Conservation (phyloP, 2,888 invertebrate genomes). For the Netelia virgata region DNA sequence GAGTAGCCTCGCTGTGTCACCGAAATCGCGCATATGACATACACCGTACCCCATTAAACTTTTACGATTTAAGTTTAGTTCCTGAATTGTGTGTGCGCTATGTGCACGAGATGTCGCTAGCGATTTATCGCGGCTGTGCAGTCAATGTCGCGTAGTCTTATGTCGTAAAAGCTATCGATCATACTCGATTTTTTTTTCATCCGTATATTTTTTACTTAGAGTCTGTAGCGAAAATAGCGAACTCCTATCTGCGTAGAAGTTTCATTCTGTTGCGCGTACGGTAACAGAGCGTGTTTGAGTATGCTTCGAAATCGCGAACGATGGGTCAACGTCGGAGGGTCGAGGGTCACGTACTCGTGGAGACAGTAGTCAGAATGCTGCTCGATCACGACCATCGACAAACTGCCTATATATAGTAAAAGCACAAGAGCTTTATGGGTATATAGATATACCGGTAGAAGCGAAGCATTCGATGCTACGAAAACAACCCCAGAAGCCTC, state of each 20-base stretch:
- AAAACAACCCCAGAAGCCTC: conserved; percentile 39
- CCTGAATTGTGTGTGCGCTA: conserved; percentile 30
- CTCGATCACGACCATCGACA: conserved; percentile 31
- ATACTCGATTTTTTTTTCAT: conserved; percentile 34
- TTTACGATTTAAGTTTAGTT: conserved; percentile 80
- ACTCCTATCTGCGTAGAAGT: conserved; percentile 19
- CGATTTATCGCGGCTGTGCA: conserved; percentile 56
- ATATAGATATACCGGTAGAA: conserved; percentile 21
- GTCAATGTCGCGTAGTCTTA: conserved; percentile 28
- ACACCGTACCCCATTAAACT: conserved; percentile 76
- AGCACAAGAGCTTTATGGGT: conserved; percentile 17
- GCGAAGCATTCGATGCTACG: conserved; percentile 38
- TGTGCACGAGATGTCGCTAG: conserved; percentile 48
- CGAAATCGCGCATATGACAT: conserved; percentile 24
- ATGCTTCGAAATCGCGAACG: conserved; percentile 17
- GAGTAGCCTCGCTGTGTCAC: conserved; percentile 33
- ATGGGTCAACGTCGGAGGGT: conserved; percentile 32
- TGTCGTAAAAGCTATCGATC: conserved; percentile 12
- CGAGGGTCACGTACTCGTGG: conserved; percentile 58
- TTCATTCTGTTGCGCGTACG: neutral
- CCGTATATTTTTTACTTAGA: conserved; percentile 8
- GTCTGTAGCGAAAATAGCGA: conserved; percentile 31
- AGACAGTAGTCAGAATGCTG: conserved; percentile 39
- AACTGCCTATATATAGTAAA: conserved; percentile 12
- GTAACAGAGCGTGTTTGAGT: neutral